These are phyloP conservation scores for Lycophotia porphyrea DNA, from an alignment of 2,888 invertebrate genomes.

Conservation along the genomic window DNA sequence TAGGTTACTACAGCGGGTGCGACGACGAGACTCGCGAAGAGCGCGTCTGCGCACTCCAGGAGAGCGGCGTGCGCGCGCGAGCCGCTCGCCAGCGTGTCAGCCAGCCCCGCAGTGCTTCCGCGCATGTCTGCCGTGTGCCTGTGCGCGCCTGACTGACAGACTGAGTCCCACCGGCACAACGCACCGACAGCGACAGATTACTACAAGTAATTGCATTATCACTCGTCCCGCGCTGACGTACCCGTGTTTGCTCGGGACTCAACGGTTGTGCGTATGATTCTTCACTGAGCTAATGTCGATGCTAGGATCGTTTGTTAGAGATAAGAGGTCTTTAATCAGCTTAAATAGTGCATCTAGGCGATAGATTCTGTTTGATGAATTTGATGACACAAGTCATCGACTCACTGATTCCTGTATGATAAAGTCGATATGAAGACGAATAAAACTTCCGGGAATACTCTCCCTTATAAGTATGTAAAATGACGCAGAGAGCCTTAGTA, in stretches of 20 bases:
- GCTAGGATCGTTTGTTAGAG: conserved; percentile 42
- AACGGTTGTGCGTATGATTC: conserved; percentile 57
- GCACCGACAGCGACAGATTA: conserved; percentile 79
- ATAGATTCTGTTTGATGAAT: conserved; percentile 7
- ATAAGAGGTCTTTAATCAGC: conserved; percentile 55
- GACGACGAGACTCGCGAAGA: conserved; percentile 93
- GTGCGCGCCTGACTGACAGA: conserved; percentile 75
- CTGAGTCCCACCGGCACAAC: conserved; percentile 76
- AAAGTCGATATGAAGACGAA: background rate
- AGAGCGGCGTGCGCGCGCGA: conserved; percentile 88
- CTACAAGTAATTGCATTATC: conserved; percentile 87
- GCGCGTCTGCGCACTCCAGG: conserved; percentile 92
- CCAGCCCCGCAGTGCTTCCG: conserved; percentile 92
- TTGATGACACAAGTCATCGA: background rate
- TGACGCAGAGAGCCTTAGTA: background rate
- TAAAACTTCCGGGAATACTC: background rate
- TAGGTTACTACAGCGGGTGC: conserved; percentile 96
- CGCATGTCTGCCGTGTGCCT: conserved; percentile 88
- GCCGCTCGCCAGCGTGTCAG: conserved; percentile 90
- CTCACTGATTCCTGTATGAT: background rate
- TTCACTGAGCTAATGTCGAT: conserved; percentile 48
- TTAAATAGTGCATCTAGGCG: conserved; percentile 23
- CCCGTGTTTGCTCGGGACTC: conserved; percentile 55
- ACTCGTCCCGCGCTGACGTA: conserved; percentile 81
- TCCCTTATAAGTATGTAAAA: conserved; percentile 4